Evolutionary conservation across 2,113 vertebrate species (phyloP).

Genomic region (Myanophis thanlyinensis): DNA sequence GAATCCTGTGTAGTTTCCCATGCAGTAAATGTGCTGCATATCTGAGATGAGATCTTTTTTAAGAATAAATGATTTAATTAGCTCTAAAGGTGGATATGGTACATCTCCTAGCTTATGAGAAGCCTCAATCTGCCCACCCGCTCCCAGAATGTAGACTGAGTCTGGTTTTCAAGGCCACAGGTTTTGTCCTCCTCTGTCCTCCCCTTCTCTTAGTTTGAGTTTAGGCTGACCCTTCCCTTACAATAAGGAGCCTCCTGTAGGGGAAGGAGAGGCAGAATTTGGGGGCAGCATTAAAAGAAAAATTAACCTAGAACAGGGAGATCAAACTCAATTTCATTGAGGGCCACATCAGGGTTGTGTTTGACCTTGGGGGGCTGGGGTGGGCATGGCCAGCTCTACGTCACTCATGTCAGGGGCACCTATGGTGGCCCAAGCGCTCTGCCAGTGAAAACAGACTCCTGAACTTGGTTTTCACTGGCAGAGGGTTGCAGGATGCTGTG

Average conservation of each 20-base stretch:
- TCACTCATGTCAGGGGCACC: no score
- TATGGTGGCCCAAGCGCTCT: no score
- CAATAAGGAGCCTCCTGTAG: background rate
- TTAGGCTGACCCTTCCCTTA: background rate
- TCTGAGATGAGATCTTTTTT: background rate
- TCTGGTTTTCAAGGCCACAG: background rate
- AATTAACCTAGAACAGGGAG: background rate
- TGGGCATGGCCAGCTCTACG: no score
- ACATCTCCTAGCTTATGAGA: background rate
- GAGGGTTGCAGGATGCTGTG: no score
- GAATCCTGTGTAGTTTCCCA: background rate
- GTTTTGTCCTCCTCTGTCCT: background rate
- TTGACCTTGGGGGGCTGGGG: no score
- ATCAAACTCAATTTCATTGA: no score
- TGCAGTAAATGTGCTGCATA: background rate
- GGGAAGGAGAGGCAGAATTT: background rate
- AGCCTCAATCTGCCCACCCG: accelerated
- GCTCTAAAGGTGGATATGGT: background rate
- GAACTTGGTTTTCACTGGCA: no score
- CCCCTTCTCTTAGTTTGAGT: background rate
- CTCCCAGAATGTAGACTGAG: background rate
- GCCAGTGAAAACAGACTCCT: no score
- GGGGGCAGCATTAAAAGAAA: background rate
- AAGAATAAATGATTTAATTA: background rate
- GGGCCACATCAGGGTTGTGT: no score